phyloP scores from a whole-genome alignment of 2,888 invertebrate genomes.

The Lucinisca nassula region DNA sequence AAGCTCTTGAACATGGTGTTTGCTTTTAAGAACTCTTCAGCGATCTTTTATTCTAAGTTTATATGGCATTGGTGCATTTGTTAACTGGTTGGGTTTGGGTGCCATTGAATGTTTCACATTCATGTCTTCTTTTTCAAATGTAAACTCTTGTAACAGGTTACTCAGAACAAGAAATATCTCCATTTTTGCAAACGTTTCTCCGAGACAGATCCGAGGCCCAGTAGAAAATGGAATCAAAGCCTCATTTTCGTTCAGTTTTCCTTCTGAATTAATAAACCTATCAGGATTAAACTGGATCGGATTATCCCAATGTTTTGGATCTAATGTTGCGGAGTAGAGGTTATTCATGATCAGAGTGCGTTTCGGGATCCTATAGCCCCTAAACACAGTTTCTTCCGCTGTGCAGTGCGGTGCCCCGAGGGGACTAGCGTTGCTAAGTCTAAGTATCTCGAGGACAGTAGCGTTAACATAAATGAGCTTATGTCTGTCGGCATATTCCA shows the following conservation, averaged over 20 bases:
- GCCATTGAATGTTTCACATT: background rate
- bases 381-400: background rate
- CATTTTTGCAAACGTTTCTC: background rate
- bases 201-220: background rate
- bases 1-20: too few species aligned
- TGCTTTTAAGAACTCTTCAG: too few species aligned
- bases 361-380: background rate
- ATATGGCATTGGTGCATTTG: background rate
- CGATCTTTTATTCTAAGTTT: background rate
- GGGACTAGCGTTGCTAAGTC: background rate
- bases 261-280: background rate
- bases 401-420: background rate
- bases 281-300: background rate
- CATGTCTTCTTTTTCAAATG: background rate
- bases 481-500: background rate
- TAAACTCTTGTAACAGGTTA: background rate
- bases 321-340: background rate
- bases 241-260: background rate
- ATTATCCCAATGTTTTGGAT: background rate
- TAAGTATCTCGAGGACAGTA: background rate
- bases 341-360: background rate
- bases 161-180: background rate
- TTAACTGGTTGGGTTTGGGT: background rate
- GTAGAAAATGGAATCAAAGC: background rate
- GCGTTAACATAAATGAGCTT: background rate